Evolutionary conservation across 2,113 vertebrate species (phyloP), one percentile per base, ranked within the genome.

Genomic region (Sigmodon hispidus): DNA sequence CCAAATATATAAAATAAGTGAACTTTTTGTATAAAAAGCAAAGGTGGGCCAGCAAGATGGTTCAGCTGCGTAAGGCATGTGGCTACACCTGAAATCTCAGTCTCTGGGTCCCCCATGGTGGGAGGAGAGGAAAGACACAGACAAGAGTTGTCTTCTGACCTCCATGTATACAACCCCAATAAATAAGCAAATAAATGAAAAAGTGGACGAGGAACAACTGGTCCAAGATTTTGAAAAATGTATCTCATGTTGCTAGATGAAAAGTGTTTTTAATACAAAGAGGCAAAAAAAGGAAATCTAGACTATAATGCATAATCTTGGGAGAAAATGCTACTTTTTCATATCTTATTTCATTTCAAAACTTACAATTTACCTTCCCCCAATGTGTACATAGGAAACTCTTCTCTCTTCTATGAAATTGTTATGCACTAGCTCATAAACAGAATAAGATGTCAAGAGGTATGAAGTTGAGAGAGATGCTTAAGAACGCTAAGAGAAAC

Each of bases 1-100:
- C 29, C 50, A 61, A 93, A 65, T 87, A 65, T 67, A 79, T 48
- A 97, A 94, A 95, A 43, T 17, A 89, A 96, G 95, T 22, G 26
- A 93, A 70, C 48, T 79, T 84, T 70, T 69, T 43, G n/a, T n/a
- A n/a, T n/a, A 57, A 40, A 59, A 67, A 52, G 6, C 22, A 90
- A 72, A 59, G 16, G 50, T 88, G 59, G 65, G 16, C 40, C 40
- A 85, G 43, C 5, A 48, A 21, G 43, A 48, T 65, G 16, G 5
- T 29, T 34, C 43, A 48, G 29, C 9, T 65, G 40, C 80, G 16
- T 40, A 31, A 83, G 57, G 57, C 57, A 9, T 63, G 1, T 4
- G 2, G 15, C 26, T 13, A 63, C 34, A 9, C 8, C 59, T 21
- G 16, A 85, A 63, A 61, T 45, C 81, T 34, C 40, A 63, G 24